Evolutionary conservation across 2,797 vertebrate species (phyloP), one percentile per base, ranked within the genome.

Genomic region (Aselliscus stoliczkanus): DNA sequence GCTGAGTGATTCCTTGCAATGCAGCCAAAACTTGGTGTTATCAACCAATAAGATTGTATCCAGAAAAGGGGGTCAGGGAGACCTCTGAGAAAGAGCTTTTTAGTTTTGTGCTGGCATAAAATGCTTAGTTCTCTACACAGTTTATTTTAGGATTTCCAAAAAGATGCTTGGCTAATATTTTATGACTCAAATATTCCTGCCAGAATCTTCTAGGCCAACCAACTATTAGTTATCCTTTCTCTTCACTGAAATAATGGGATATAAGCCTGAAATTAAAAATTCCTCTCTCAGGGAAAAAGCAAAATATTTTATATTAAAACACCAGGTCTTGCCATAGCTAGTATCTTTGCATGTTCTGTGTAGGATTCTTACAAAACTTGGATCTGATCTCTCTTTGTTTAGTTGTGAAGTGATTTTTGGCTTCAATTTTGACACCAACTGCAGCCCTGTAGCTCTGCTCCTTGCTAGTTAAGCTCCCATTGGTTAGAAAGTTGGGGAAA

Each of bases 131-230:
- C 44, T 69, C 69, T 85, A 90, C 85, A 69, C 39, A 94, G 95
- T 97, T 96, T 97, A 97, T 94, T 92, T 88, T 96, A 95, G 64
- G 60, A 90, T 95, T 88, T 90, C 96, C 96, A 97, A 96, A 96
- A 96, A 95, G 93, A 94, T 94, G 70, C 65, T 96, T 96, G 90
- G 85, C 90, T 92, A 76, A 82, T 92, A 85, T 86, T 97, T 97
- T 95, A 96, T 93, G 94, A 93, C 90, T 97, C 95, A 86, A 34
- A 93, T 90, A 96, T 93, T 96, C 95, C 82, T 96, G 82, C 95
- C 95, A 97, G 93, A 88, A 92, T 92, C 76, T 91, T 92, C 86
- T 54, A 94, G 82, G 80, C 82, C 54, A 93, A 96, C 56, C 58
- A 85, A 81, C 42, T 82, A 88, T 94, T 93, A 93, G 56, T 75